Evolutionary conservation across 2,888 invertebrate species (phyloP), one percentile per base, ranked within the genome.

Genomic region (Scelioninae gen. 2): DNA sequence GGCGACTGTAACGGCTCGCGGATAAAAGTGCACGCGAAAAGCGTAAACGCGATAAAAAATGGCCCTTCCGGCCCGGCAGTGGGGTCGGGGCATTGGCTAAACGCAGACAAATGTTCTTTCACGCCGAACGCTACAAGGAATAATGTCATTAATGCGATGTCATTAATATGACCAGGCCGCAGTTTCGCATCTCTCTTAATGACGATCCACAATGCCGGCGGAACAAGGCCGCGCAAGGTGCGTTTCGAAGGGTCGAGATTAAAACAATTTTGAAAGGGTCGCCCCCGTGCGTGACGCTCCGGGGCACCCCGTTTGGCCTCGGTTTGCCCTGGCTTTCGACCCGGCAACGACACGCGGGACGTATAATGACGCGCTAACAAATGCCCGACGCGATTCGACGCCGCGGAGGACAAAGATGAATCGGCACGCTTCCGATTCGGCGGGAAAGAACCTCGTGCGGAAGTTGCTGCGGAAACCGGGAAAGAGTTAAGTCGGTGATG

Each of bases 371-470:
- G 37, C 45, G 65, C 72, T 79, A 78, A 80, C 78, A 76, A 80
- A 79, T 77, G 78, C 67, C 73, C 64, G 75, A 72, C 74, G 78
- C 69, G 64, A 70, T 50, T 70, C 67, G 67, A 60, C 68, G 73
- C 69, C 73, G 75, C 76, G 57, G 68, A 67, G 75, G 69, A 76
- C 73, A 61, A 75, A 78, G 77, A 79, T 71, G 78, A 76, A 77
- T 79, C 74, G 77, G 72, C 60, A 64, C 73, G 76, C 78, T 79
- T 79, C 79, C 81, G 79, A 79, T 45, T 77, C 75, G 61, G 67
- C 41, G 48, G 58, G 46, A 67, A 48, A 64, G 69, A 16, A 2
- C 67, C 48, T 53, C 58, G 64, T 60, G 60, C 76, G 75, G 77
- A 76, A 78, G 75, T 72, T 41, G 15, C 13, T 13, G 19, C 28